Conservation (phyloP, 37 sponge, comb jelly and placozoan genomes). For the Cliona cf. orientalis region DNA sequence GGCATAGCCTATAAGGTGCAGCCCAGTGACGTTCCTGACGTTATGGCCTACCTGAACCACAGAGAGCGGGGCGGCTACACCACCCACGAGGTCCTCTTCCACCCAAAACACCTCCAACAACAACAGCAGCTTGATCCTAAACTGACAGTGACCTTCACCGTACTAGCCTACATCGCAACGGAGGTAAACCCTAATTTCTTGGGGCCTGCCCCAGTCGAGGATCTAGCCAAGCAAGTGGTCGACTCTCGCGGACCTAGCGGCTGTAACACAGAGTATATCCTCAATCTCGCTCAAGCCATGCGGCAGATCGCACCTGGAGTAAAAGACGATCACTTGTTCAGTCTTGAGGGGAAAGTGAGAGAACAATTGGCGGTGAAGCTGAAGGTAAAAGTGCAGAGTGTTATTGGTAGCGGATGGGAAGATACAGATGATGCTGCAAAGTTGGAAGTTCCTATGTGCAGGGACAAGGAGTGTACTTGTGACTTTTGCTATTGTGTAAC, state of each 20-base stretch:
- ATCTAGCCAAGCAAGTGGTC: slow-evolving; percentile 75
- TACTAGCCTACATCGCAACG: slow-evolving; percentile 85
- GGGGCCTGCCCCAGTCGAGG: slow-evolving; percentile 73
- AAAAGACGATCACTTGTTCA: slow-evolving; percentile 70
- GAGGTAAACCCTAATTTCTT: slow-evolving; percentile 80
- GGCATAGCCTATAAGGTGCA: slow-evolving; percentile 85
- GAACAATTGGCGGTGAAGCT: slow-evolving; percentile 17
- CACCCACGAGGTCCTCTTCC: slow-evolving; percentile 62
- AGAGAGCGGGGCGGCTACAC: slow-evolving; percentile 89
- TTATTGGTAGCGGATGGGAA: too few relatives aligned
- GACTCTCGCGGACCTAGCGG: slow-evolving; percentile 80
- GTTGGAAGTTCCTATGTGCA: not conserved
- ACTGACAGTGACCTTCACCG: too few relatives aligned
- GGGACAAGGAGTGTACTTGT: slow-evolving; percentile 10
- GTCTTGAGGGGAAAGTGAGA: slow-evolving; percentile 62
- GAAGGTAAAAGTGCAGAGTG: not conserved
- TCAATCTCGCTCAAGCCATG: slow-evolving; percentile 81
- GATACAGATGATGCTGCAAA: not conserved
- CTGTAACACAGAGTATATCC: slow-evolving; percentile 87
- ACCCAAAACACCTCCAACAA: slow-evolving; percentile 18
- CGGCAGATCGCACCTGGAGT: slow-evolving; percentile 40
- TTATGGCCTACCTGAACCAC: slow-evolving; percentile 73
- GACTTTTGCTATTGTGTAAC: not conserved
- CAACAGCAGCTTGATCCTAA: not conserved
- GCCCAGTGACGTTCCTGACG: slow-evolving; percentile 52